Percentiles rank a stretch among this genome's conserved stretches.
These are phyloP conservation scores for Clupea harengus DNA, from an alignment of 2,113 vertebrate species.

Conservation along the genomic window DNA sequence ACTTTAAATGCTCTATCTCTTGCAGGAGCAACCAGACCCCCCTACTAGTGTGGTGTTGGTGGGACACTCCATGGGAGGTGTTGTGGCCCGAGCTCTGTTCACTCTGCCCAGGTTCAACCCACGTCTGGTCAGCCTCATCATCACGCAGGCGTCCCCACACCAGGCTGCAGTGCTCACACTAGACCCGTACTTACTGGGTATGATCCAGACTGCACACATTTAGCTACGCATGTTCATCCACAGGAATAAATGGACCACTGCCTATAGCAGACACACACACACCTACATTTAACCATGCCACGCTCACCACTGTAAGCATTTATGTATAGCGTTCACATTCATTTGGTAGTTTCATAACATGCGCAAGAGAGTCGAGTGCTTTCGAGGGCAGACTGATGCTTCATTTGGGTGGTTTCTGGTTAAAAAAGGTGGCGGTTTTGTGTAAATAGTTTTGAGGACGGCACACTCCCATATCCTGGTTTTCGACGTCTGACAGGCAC, in stretches of 20 bases:
- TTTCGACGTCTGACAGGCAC: too few relatives aligned
- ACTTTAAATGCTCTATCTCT: neutral
- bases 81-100: slow-evolving; percentile 89
- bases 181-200: slow-evolving; percentile 85
- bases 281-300: too few relatives aligned
- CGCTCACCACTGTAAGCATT: too few relatives aligned
- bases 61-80: slow-evolving; percentile 98
- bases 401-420: too few relatives aligned
- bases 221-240: neutral
- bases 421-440: too few relatives aligned
- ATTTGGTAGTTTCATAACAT: too few relatives aligned
- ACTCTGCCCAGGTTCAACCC: slow-evolving; percentile 88
- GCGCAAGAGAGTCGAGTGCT: too few relatives aligned
- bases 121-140: slow-evolving; percentile 84
- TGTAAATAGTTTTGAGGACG: too few relatives aligned
- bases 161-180: slow-evolving; percentile 87
- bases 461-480: too few relatives aligned
- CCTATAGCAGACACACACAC: neutral
- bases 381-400: too few relatives aligned
- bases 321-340: too few relatives aligned
- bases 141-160: slow-evolving; percentile 96
- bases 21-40: slow-evolving; percentile 76
- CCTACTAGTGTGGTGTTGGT: slow-evolving; percentile 86
- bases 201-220: neutral
- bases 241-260: too few relatives aligned